These are phyloP conservation scores for Opisthograptis luteolata DNA, from an alignment of 2,888 invertebrate genomes.

Conservation along the genomic window DNA sequence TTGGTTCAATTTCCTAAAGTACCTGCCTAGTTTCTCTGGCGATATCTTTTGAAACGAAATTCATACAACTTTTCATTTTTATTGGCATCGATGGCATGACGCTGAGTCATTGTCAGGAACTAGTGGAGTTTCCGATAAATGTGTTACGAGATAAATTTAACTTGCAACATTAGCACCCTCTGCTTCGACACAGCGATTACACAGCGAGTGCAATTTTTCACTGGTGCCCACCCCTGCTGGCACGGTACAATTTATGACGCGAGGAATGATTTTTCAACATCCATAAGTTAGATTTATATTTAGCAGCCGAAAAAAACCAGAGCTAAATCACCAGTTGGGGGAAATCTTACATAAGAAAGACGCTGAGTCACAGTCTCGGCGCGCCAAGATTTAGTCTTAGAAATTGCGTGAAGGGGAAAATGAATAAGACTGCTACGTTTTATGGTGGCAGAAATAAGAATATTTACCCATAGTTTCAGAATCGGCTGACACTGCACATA, in stretches of 20 bases:
- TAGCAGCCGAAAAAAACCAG: slow-evolving; percentile 66
- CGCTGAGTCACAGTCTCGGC: slow-evolving; percentile 50
- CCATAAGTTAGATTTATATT: slow-evolving; percentile 76
- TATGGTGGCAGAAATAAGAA: background rate
- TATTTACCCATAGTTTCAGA: background rate
- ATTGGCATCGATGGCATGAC: slow-evolving; percentile 36
- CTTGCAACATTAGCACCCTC: slow-evolving; percentile 78
- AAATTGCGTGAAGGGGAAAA: slow-evolving; percentile 18
- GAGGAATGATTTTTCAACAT: slow-evolving; percentile 79
- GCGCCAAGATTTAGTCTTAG: slow-evolving; percentile 30
- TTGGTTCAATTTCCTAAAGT: slow-evolving; percentile 45
- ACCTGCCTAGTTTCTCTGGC: slow-evolving; percentile 39
- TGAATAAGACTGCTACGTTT: slow-evolving; percentile 8
- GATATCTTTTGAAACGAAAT: slow-evolving; percentile 37
- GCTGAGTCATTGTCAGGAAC: slow-evolving; percentile 54
- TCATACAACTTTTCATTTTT: slow-evolving; percentile 50
- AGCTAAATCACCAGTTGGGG: slow-evolving; percentile 58
- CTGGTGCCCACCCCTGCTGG: slow-evolving; percentile 69
- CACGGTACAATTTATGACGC: slow-evolving; percentile 74
- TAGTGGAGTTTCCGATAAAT: slow-evolving; percentile 63
- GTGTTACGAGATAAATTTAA: slow-evolving; percentile 74
- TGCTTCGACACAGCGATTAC: slow-evolving; percentile 73
- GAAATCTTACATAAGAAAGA: slow-evolving; percentile 49
- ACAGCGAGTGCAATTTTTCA: slow-evolving; percentile 77
- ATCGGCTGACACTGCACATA: background rate